phyloP scores from a whole-genome alignment of 2,113 vertebrate genomes.

The Elanus axillaris region DNA sequence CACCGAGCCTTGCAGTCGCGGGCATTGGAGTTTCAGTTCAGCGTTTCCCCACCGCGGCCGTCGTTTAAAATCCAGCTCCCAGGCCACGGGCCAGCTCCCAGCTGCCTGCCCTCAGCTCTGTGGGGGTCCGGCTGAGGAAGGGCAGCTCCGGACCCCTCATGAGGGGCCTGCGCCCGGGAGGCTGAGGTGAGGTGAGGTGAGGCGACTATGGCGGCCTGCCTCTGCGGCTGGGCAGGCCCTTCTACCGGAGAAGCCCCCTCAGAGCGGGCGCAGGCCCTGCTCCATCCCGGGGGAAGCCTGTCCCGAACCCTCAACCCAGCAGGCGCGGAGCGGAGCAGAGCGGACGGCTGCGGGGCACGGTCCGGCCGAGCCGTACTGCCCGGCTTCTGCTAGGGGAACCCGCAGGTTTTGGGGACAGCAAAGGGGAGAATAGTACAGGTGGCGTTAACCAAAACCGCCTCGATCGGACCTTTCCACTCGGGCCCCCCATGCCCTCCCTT shows the following conservation, averaged over 20 bases:
- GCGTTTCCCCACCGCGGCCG: rapidly evolving
- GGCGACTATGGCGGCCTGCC: not conserved
- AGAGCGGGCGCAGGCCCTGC: too few species aligned
- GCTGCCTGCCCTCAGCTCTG: too few species aligned
- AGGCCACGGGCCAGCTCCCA: not conserved
- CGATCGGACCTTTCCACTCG: rapidly evolving
- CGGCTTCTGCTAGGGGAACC: not conserved
- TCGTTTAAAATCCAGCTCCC: rapidly evolving
- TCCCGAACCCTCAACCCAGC: not conserved
- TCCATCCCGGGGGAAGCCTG: too few species aligned
- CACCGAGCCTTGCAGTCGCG: rapidly evolving
- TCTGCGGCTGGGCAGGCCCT: not conserved
- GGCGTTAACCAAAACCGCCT: rapidly evolving
- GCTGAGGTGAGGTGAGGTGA: rapidly evolving
- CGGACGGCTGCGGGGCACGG: rapidly evolving
- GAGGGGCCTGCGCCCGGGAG: not conserved
- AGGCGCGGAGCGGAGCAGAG: too few species aligned
- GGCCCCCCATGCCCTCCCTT: rapidly evolving
- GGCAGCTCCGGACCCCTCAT: rapidly evolving
- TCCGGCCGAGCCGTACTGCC: not conserved
- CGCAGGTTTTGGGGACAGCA: not conserved
- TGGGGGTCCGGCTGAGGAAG: rapidly evolving
- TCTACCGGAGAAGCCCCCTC: too few species aligned
- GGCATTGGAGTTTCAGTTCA: rapidly evolving
- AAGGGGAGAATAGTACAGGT: not conserved